Percentiles rank a stretch among this genome's conserved stretches.
Conservation (phyloP, 2,797 vertebrate genomes). For the Crocodylus rhombifer region DNA sequence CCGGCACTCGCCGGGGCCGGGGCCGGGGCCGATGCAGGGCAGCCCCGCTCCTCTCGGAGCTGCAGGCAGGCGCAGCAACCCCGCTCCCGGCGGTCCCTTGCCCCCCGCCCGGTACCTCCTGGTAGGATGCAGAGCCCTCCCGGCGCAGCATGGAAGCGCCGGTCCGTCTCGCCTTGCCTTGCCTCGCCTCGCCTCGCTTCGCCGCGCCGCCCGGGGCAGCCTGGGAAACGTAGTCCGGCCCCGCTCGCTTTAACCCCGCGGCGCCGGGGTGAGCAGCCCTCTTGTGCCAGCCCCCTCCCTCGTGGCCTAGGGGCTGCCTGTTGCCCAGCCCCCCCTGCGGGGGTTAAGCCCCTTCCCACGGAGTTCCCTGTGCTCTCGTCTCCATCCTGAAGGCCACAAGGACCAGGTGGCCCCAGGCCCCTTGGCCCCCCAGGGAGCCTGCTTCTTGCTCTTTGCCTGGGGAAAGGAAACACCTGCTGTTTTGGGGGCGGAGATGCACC, state of each 20-base stretch:
- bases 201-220: background rate
- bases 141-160: slow-evolving; percentile 84
- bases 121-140: slow-evolving; percentile 84
- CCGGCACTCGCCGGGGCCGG: too few relatives aligned
- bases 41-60: too few relatives aligned
- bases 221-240: background rate
- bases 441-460: too few relatives aligned
- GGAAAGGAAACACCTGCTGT: too few relatives aligned
- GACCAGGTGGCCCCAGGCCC: background rate
- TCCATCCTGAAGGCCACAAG: background rate
- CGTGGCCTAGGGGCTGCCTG: background rate
- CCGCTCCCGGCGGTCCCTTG: background rate
- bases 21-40: too few relatives aligned
- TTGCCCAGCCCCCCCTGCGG: background rate
- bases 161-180: too few relatives aligned
- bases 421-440: too few relatives aligned
- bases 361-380: accelerated
- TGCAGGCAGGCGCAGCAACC: too few relatives aligned
- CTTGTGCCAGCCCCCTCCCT: background rate
- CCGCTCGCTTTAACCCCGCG: background rate
- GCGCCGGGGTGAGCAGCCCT: slow-evolving; percentile 8
- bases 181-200: background rate
- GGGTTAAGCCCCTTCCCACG: too few relatives aligned
- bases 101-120: slow-evolving; percentile 83
- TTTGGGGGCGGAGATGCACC: too few relatives aligned